Evolutionary conservation across 2,888 invertebrate species (phyloP).

Genomic region (Coenonympha glycerion): DNA sequence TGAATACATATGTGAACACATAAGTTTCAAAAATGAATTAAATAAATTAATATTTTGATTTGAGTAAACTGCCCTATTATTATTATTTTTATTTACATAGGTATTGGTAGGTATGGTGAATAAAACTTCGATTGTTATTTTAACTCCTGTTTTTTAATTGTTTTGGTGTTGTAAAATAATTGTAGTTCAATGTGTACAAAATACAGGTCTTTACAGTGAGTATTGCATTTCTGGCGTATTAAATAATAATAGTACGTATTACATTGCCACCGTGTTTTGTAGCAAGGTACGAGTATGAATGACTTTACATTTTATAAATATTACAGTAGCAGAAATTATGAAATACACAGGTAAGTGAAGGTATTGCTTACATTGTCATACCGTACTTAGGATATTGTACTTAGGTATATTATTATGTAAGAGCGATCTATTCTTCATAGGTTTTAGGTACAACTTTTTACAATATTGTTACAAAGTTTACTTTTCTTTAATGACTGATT

Average conservation of each 20-base stretch:
- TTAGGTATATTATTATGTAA: constrained; percentile 46
- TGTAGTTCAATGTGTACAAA: constrained; percentile 70
- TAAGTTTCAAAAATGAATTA: too few species aligned
- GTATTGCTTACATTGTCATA: constrained; percentile 63
- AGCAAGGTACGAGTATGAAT: constrained; percentile 27
- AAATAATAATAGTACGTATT: constrained; percentile 39
- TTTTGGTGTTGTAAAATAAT: constrained; percentile 69
- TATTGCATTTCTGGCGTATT: constrained; percentile 56
- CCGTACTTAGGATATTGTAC: constrained; percentile 52
- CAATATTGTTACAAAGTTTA: constrained; percentile 41
- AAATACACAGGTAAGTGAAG: constrained; percentile 47
- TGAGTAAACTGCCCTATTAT: too few species aligned
- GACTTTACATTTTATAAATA: constrained; percentile 46
- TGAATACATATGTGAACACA: too few species aligned
- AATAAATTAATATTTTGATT: too few species aligned
- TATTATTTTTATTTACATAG: too few species aligned
- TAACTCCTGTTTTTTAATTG: constrained; percentile 64
- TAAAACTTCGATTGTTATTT: constrained; percentile 47
- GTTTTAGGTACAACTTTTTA: constrained; percentile 44
- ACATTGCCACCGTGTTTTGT: constrained; percentile 37
- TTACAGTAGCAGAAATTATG: constrained; percentile 49
- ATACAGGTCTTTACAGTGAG: constrained; percentile 67
- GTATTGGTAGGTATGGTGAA: constrained; percentile 25
- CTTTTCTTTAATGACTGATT: constrained; percentile 30
- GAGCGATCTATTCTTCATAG: constrained; percentile 46